Percentiles rank a stretch among this genome's conserved stretches.
phyloP scores from a whole-genome alignment of 37 sponge, comb jelly and placozoan genomes.

The Axinella damicornis region DNA sequence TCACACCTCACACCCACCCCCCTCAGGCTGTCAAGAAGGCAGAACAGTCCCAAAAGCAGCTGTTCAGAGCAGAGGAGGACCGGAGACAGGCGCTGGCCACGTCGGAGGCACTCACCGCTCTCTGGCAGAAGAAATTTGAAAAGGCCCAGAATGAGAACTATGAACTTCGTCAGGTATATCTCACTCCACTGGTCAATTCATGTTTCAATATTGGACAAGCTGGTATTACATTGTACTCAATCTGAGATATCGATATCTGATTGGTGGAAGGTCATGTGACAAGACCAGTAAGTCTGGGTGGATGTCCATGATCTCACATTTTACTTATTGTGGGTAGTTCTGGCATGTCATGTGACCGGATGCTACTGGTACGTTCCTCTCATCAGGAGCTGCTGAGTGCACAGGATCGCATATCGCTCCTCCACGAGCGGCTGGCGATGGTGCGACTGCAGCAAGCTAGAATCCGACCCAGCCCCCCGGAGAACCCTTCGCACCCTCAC shows the following conservation, averaged over 20 bases:
- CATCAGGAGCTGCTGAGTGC: constrained; percentile 57
- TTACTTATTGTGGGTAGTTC: too few relatives aligned
- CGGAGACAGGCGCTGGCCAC: constrained; percentile 57
- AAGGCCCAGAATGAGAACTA: constrained; percentile 61
- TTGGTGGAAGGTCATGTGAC: too few relatives aligned
- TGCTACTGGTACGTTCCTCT: too few relatives aligned
- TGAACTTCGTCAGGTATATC: constrained; percentile 12
- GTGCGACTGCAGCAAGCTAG: constrained; percentile 24
- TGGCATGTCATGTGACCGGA: too few relatives aligned
- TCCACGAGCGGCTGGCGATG: constrained; percentile 58
- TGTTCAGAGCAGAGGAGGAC: constrained; percentile 51
- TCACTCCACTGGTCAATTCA: too few relatives aligned
- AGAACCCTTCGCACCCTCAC: neutral
- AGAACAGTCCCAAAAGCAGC: constrained; percentile 70
- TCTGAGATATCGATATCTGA: too few relatives aligned
- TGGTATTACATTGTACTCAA: too few relatives aligned
- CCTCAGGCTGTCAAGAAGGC: constrained; percentile 33
- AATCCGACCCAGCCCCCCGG: neutral
- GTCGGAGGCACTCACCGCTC: constrained; percentile 63
- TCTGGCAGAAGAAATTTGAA: constrained; percentile 80
- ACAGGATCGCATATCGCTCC: constrained; percentile 49
- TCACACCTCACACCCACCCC: neutral
- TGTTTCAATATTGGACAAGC: too few relatives aligned
- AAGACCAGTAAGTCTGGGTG: too few relatives aligned
- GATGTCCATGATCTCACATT: too few relatives aligned